A percentile compares a stretch with the other conserved stretches of the same genome.
Conservation (phyloP, 1,140 invertebrate genomes). For the Limonius californicus region DNA sequence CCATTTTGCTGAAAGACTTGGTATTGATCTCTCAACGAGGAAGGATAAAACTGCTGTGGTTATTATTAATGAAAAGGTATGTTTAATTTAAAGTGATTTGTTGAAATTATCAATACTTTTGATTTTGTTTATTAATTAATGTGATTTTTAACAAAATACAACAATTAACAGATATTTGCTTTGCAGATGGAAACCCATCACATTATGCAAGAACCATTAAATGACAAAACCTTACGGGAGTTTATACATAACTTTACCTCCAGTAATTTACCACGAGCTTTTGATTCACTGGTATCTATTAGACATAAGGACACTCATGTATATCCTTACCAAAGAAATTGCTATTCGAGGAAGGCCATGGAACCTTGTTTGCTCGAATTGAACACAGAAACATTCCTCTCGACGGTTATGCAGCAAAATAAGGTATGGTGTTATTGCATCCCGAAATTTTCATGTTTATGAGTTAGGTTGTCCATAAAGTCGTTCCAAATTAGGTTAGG, state of each 20-base stretch:
- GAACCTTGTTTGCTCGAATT: constrained; percentile 56
- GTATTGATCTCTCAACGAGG: constrained; percentile 58
- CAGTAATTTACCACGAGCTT: constrained; percentile 28
- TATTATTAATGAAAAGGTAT: constrained; percentile 70
- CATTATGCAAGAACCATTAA: constrained; percentile 58
- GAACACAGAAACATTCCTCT: constrained; percentile 51
- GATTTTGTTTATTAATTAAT: too few species aligned
- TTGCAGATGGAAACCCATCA: constrained; percentile 67
- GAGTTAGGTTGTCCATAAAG: background rate
- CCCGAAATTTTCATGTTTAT: constrained; percentile 20
- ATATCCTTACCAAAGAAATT: constrained; percentile 36
- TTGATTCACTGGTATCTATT: constrained; percentile 37
- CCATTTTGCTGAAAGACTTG: constrained; percentile 69
- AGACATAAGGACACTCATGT: constrained; percentile 45
- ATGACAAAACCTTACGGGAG: constrained; percentile 52
- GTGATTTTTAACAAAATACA: too few species aligned
- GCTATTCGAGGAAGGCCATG: constrained; percentile 21
- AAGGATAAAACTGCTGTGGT: constrained; percentile 64
- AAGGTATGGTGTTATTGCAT: constrained; percentile 32
- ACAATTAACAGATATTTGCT: too few species aligned
- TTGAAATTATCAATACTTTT: too few species aligned
- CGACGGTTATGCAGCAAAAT: constrained; percentile 45
- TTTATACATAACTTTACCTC: constrained; percentile 54
- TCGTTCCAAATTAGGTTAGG: too few species aligned
- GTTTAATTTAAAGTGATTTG: constrained; percentile 27